Conservation (phyloP, 2,797 vertebrate species). For the Onychomys torridus region DNA sequence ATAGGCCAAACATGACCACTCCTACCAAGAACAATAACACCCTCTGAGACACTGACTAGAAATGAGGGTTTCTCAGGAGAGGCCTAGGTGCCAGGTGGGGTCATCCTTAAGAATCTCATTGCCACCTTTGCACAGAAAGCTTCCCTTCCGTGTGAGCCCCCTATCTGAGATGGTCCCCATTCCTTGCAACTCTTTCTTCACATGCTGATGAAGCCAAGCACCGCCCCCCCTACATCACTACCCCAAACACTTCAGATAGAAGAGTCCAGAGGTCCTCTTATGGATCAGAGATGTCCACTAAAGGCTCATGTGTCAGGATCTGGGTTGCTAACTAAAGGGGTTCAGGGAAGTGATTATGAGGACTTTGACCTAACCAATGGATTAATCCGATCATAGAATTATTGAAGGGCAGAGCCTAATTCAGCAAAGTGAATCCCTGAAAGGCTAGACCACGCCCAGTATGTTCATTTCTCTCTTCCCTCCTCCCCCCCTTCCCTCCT, state of each 20-base stretch:
- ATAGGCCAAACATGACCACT: not conserved
- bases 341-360: not conserved
- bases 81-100: not conserved
- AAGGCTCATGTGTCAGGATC: not conserved
- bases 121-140: not conserved
- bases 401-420: not conserved
- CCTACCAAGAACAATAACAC: not conserved
- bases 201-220: not conserved
- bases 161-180: not conserved
- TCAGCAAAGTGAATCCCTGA: not conserved
- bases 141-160: not conserved
- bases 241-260: not conserved
- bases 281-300: not conserved
- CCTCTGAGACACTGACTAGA: not conserved
- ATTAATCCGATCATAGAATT: not conserved
- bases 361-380: not conserved
- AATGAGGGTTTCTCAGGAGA: not conserved
- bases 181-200: not conserved
- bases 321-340: not conserved
- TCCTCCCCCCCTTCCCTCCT: no score
- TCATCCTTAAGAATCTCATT: not conserved
- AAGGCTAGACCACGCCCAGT: not conserved
- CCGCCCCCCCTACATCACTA: not conserved
- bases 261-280: not conserved
- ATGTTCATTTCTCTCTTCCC: not conserved